Evolutionary conservation across 2,113 vertebrate species (phyloP).

Genomic region (Hemibagrus wyckioides): DNA sequence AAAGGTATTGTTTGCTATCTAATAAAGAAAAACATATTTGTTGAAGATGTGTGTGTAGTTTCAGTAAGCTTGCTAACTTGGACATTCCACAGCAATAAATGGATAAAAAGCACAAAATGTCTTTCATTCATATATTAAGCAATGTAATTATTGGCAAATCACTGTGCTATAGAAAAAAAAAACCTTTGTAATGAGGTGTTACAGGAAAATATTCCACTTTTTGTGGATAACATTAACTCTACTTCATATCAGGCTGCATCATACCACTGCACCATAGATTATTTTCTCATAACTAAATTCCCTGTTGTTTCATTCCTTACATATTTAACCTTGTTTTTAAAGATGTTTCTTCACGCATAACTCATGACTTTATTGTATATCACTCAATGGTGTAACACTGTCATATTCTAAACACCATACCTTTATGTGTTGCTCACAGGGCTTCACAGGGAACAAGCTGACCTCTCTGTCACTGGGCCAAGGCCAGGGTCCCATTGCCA

Average conservation of each 20-base stretch:
- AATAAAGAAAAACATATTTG: no score
- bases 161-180: background rate
- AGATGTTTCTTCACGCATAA: background rate
- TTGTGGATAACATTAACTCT: background rate
- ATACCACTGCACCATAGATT: background rate
- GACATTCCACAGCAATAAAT: no score
- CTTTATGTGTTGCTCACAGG: conserved; percentile 66
- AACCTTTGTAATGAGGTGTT: background rate
- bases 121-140: background rate
- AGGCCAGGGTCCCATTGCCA: conserved; percentile 89
- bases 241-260: no score
- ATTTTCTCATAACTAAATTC: background rate
- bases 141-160: background rate
- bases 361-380: background rate
- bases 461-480: conserved; percentile 88
- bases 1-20: no score
- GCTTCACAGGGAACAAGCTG: conserved; percentile 80
- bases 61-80: no score
- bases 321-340: background rate
- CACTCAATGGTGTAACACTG: background rate
- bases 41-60: background rate
- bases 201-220: background rate
- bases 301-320: background rate
- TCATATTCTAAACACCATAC: background rate
- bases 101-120: background rate